Conservation (phyloP, 2,113 vertebrate species). For the Marmota monax region DNA sequence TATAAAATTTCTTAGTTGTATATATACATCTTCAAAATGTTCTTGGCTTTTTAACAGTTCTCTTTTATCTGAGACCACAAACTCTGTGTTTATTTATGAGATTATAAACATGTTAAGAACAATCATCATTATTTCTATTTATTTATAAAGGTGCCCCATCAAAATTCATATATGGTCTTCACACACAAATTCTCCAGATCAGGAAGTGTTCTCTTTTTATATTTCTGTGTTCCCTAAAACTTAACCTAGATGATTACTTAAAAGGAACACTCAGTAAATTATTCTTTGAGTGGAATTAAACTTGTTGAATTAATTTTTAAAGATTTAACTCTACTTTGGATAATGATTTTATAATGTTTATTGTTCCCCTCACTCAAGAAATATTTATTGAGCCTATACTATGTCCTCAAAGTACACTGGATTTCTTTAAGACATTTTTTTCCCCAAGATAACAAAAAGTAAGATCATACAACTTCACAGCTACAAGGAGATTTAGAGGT, state of each 20-base stretch:
- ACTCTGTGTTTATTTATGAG: neutral
- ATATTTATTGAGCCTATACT: neutral
- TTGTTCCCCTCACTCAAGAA: neutral
- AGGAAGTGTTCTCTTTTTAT: neutral
- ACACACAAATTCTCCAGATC: neutral
- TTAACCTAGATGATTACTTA: neutral
- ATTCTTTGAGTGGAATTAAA: neutral
- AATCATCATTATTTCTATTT: neutral
- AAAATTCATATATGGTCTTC: neutral
- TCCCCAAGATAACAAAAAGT: neutral
- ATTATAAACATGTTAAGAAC: neutral
- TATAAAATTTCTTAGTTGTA: neutral
- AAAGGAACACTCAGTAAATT: neutral
- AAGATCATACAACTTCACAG: neutral
- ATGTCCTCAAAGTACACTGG: neutral
- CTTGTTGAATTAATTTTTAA: neutral
- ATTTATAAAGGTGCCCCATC: neutral
- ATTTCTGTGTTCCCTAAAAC: constrained; percentile 33
- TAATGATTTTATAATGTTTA: neutral
- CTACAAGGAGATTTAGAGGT: neutral
- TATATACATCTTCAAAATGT: neutral
- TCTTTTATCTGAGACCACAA: neutral
- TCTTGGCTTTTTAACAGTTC: neutral
- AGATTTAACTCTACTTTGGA: neutral
- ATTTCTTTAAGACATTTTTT: neutral